A percentile compares a stretch with the other conserved stretches of the same genome.
Evolutionary conservation across 2,113 vertebrate genomes (phyloP).

Genomic region (Dinomys branickii): DNA sequence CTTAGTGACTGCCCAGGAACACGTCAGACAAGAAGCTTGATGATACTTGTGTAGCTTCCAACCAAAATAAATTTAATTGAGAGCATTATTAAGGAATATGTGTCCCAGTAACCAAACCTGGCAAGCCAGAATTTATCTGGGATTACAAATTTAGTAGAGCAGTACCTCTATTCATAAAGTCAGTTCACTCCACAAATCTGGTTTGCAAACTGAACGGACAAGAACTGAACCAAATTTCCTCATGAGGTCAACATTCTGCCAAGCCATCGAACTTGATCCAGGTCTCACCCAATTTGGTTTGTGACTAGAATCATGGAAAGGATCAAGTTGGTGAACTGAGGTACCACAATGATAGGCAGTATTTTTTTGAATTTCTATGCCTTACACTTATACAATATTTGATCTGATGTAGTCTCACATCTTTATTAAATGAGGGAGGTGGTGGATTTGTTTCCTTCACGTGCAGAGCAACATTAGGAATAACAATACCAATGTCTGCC

Average conservation of each 20-base stretch:
- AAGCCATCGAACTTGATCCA: background rate
- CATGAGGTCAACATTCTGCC: background rate
- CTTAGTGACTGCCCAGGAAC: background rate
- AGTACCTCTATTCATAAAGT: background rate
- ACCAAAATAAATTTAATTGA: background rate
- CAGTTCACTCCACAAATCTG: background rate
- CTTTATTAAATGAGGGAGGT: background rate
- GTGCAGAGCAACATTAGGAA: background rate
- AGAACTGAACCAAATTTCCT: background rate
- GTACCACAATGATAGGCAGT: background rate
- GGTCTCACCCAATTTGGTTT: background rate
- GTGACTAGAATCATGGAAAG: background rate
- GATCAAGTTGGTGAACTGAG: background rate
- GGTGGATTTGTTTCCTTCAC: background rate
- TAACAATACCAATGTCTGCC: background rate
- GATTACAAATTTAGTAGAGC: background rate
- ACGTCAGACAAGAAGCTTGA: background rate
- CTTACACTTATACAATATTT: background rate
- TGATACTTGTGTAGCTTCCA: background rate
- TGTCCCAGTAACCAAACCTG: background rate
- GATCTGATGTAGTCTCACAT: background rate
- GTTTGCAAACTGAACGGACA: background rate
- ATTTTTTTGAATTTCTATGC: background rate
- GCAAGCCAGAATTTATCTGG: background rate
- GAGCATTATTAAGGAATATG: background rate